Conservation (phyloP, 1,140 invertebrate genomes). For the Centruroides vittatus region DNA sequence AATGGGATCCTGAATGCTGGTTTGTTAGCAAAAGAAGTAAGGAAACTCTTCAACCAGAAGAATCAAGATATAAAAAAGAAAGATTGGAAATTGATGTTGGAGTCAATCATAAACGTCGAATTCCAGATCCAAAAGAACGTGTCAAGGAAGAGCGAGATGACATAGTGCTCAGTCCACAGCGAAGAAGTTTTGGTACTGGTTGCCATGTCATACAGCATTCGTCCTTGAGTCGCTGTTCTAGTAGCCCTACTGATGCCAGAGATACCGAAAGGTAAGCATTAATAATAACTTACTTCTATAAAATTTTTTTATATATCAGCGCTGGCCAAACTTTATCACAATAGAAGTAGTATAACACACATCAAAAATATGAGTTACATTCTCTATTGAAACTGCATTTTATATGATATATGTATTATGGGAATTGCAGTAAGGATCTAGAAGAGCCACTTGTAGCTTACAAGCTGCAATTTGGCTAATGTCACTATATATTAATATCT, state of each 20-base stretch:
- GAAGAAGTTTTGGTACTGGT: constrained; percentile 65
- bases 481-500: no score
- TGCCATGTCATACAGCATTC: constrained; percentile 42
- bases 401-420: no score
- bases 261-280: constrained; percentile 15
- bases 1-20: constrained; percentile 48
- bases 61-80: constrained; percentile 27
- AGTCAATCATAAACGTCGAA: constrained; percentile 7
- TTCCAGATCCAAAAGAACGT: constrained; percentile 48
- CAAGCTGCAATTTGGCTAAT: no score
- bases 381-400: no score
- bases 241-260: constrained; percentile 20
- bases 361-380: no score
- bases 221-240: constrained; percentile 19
- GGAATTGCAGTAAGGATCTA: no score
- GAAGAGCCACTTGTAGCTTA: no score
- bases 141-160: constrained; percentile 66
- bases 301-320: no score
- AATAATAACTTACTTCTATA: no score
- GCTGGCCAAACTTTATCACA: no score
- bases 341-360: no score
- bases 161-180: constrained; percentile 65
- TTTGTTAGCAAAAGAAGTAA: constrained; percentile 35
- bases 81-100: constrained; percentile 30
- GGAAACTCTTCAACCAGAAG: constrained; percentile 42